A percentile compares a stretch with the other conserved stretches of the same genome.
phyloP scores from a whole-genome alignment of 2,113 vertebrate species.

The Gopherus evgoodei region DNA sequence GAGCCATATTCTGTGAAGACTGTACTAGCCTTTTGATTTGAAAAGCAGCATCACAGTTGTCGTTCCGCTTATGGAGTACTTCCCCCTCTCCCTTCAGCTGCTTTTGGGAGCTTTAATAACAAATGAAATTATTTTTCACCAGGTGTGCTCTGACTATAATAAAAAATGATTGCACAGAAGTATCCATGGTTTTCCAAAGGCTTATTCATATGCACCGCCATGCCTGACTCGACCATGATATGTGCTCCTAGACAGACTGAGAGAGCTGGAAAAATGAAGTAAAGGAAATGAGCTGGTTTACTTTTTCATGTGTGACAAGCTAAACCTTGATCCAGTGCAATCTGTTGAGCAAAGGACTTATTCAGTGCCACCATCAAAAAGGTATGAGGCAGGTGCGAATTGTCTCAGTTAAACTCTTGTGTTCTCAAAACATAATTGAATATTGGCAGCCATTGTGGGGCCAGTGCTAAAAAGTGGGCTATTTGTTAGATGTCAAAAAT shows the following conservation, averaged over 20 bases:
- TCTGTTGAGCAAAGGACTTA: conserved; percentile 59
- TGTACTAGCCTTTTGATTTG: conserved; percentile 76
- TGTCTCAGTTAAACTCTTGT: conserved; percentile 41
- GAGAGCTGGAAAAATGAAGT: conserved; percentile 72
- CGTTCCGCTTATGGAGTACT: conserved; percentile 64
- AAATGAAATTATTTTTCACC: conserved; percentile 69
- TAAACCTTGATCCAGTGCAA: conserved; percentile 57
- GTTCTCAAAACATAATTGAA: conserved; percentile 59
- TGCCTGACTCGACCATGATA: conserved; percentile 49
- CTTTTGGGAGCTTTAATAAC: conserved; percentile 61
- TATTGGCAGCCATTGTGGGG: not conserved
- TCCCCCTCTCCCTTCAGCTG: not conserved
- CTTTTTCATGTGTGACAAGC: conserved; percentile 64
- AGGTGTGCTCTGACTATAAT: conserved; percentile 67
- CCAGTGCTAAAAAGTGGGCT: conserved; percentile 31
- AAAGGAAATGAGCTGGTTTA: conserved; percentile 69
- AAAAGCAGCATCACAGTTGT: conserved; percentile 78
- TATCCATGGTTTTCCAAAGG: conserved; percentile 59
- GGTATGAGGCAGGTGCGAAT: conserved; percentile 48
- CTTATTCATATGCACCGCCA: conserved; percentile 67
- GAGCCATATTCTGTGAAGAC: conserved; percentile 76
- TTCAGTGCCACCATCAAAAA: conserved; percentile 39
- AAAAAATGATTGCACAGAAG: conserved; percentile 65
- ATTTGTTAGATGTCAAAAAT: conserved; percentile 66
- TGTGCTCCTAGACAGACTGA: conserved; percentile 69